Evolutionary conservation across 2,113 vertebrate species (phyloP).

Genomic region (Mesembrinibis cayennensis): DNA sequence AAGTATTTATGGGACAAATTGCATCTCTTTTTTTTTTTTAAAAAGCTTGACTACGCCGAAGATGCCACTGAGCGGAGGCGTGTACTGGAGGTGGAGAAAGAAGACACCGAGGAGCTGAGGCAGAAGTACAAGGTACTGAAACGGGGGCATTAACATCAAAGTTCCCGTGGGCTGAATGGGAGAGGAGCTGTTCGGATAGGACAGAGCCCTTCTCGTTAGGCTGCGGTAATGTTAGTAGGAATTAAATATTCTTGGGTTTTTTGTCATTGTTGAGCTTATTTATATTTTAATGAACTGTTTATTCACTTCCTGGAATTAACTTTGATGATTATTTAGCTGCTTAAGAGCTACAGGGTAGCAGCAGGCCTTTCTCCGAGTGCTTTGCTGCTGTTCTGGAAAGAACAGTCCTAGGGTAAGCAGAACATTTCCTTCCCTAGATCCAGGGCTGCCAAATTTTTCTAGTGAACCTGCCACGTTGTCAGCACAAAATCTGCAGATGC

Average conservation of each 20-base stretch:
- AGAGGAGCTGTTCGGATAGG: background rate
- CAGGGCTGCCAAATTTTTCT: background rate
- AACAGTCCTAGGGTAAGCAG: background rate
- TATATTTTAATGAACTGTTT: background rate
- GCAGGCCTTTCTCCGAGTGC: background rate
- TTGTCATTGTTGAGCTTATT: background rate
- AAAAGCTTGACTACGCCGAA: constrained; percentile 94
- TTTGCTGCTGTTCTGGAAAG: background rate
- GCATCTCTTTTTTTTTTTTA: background rate
- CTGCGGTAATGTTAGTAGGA: background rate
- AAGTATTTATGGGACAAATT: background rate
- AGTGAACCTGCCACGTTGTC: background rate
- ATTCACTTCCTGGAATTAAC: background rate
- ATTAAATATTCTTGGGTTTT: background rate
- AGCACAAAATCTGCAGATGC: background rate
- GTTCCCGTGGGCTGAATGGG: background rate
- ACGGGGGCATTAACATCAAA: background rate
- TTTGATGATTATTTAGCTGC: background rate
- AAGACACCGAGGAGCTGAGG: constrained; percentile 96
- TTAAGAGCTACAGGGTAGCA: background rate
- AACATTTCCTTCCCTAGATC: background rate
- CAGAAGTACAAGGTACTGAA: constrained; percentile 94
- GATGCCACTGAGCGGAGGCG: constrained; percentile 97
- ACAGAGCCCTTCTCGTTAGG: background rate
- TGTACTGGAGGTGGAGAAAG: constrained; percentile 96